Conservation (phyloP, 2,888 invertebrate genomes). For the Acanthosepion lycidas region DNA sequence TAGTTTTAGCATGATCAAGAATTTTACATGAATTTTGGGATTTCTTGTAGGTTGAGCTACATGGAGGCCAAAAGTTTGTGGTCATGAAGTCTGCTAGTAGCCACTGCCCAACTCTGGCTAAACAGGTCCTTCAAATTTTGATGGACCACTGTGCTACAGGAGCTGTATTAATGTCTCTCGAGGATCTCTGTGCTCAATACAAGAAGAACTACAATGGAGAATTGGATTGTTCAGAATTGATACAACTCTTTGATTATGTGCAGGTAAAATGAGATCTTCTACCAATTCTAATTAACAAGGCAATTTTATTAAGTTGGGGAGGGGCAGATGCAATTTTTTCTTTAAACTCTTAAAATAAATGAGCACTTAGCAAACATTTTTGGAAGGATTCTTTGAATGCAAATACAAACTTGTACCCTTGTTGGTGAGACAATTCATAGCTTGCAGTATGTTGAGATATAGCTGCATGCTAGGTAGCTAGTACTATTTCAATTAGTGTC, state of each 20-base stretch:
- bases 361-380: no score
- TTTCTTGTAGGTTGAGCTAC: constrained; percentile 76
- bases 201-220: constrained; percentile 54
- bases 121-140: constrained; percentile 79
- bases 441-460: no score
- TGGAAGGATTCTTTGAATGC: no score
- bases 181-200: constrained; percentile 67
- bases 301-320: not conserved
- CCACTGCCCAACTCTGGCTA: constrained; percentile 76
- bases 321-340: no score
- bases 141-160: constrained; percentile 77
- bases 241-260: constrained; percentile 64
- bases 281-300: not conserved
- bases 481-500: no score
- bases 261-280: constrained; percentile 57
- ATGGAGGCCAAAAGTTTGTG: constrained; percentile 73
- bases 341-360: no score
- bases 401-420: no score
- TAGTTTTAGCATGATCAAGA: not conserved
- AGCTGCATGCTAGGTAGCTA: no score
- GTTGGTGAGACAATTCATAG: no score
- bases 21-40: not conserved
- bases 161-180: constrained; percentile 72
- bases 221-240: constrained; percentile 34
- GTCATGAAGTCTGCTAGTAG: constrained; percentile 77